These are phyloP conservation scores for Erythrocercus mccallii DNA, from an alignment of 2,113 vertebrate species.

Conservation along the genomic window DNA sequence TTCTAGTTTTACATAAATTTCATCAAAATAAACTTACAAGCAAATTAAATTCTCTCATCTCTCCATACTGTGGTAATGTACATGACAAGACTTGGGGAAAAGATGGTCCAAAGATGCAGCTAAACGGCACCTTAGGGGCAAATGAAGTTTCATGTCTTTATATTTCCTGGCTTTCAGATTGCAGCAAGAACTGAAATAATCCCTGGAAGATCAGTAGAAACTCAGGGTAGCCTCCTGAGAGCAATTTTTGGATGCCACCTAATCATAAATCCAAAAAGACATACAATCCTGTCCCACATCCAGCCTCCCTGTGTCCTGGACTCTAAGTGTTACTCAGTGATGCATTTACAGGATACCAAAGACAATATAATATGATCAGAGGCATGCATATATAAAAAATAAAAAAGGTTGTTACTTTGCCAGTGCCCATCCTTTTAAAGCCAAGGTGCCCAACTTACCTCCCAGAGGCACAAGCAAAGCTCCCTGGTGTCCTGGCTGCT, in stretches of 20 bases:
- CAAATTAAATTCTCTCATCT: background rate
- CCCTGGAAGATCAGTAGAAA: background rate
- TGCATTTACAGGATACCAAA: background rate
- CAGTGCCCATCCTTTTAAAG: background rate
- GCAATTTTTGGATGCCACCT: background rate
- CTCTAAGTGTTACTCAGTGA: background rate
- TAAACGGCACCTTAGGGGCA: background rate
- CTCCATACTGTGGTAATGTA: background rate
- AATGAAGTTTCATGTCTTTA: background rate
- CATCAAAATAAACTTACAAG: background rate
- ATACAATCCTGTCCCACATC: background rate
- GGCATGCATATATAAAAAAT: background rate
- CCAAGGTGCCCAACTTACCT: background rate
- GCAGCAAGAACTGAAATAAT: background rate
- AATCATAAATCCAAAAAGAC: background rate
- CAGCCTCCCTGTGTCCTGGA: background rate
- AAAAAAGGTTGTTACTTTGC: background rate
- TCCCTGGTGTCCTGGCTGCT: background rate
- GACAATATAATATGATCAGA: background rate
- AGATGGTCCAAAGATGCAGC: background rate
- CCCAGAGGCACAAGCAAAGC: background rate
- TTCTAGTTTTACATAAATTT: background rate
- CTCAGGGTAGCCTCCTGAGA: background rate
- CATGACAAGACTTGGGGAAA: background rate
- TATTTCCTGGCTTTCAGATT: background rate